phyloP scores from a whole-genome alignment of 2,797 vertebrate genomes.

The Poecilia wingei region DNA sequence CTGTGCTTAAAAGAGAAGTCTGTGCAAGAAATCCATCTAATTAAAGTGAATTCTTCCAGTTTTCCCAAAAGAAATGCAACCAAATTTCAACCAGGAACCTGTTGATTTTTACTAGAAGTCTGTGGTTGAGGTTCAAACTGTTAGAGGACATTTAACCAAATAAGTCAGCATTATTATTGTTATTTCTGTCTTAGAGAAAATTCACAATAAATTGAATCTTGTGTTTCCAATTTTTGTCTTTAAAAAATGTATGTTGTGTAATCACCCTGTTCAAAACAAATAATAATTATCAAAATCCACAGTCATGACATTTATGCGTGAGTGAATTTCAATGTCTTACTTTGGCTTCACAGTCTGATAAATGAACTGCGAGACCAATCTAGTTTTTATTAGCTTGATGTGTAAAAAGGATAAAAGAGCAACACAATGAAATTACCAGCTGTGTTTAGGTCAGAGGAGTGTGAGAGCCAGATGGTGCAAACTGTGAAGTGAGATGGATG shows the following conservation, averaged over 20 bases:
- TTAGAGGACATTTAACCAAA: neutral
- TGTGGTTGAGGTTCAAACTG: neutral
- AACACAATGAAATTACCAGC: slow-evolving; percentile 8
- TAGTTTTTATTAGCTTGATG: neutral
- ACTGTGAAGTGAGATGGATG: neutral
- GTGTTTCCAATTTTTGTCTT: neutral
- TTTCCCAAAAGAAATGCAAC: neutral
- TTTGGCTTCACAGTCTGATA: neutral
- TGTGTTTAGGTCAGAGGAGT: slow-evolving; percentile 3
- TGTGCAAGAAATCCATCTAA: neutral
- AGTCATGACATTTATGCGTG: neutral
- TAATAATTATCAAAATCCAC: neutral
- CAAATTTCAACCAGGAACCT: neutral
- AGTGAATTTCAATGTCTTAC: neutral
- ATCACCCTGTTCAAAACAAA: neutral
- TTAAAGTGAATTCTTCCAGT: neutral
- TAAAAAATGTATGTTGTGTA: neutral
- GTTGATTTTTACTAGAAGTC: neutral
- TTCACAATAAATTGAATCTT: neutral
- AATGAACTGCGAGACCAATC: slow-evolving; percentile 5
- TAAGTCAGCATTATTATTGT: neutral
- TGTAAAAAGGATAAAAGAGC: neutral
- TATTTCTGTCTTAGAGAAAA: neutral
- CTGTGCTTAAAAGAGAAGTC: neutral
- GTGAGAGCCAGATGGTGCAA: slow-evolving; percentile 5